These are phyloP conservation scores for Entosphenus tridentatus DNA, from an alignment of 2,113 vertebrate species.

Conservation along the genomic window DNA sequence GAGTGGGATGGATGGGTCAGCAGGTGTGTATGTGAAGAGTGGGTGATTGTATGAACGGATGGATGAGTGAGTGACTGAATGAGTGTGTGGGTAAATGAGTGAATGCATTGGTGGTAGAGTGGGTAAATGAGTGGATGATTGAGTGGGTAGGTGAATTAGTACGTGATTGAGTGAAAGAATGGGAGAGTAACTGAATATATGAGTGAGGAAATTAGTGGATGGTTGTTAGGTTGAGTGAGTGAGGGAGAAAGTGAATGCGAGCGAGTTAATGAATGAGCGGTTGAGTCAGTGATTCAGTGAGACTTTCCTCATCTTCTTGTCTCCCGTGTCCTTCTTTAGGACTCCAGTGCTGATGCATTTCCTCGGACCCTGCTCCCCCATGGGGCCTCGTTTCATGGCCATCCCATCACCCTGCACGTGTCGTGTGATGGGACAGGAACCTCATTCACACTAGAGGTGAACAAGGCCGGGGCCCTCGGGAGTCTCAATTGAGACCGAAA, in stretches of 20 bases:
- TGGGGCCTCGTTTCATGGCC: slow-evolving; percentile 86
- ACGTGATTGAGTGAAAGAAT: neutral
- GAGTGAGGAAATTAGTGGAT: slow-evolving; percentile 22
- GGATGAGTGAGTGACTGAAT: neutral
- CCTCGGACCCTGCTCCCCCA: slow-evolving; percentile 99
- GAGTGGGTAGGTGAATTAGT: neutral
- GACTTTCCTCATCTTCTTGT: neutral
- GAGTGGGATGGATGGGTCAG: neutral
- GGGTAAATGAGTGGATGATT: slow-evolving; percentile 19
- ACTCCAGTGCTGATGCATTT: slow-evolving; percentile 70
- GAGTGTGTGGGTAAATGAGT: neutral
- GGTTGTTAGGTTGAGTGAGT: neutral
- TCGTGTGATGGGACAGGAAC: slow-evolving; percentile 97
- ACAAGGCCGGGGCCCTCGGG: too few species aligned
- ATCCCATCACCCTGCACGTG: slow-evolving; percentile 75
- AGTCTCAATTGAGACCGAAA: too few species aligned
- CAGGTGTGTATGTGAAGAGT: slow-evolving; percentile 20
- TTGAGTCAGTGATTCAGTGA: neutral
- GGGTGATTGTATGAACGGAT: neutral
- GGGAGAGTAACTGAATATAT: neutral
- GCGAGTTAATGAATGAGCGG: neutral
- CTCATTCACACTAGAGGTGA: slow-evolving; percentile 77
- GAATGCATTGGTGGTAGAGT: neutral
- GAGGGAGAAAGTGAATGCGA: neutral
- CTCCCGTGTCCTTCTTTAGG: neutral